Evolutionary conservation across 2,888 invertebrate species (phyloP), one percentile per base, ranked within the genome.

Genomic region (Siphonodentalium dalli): DNA sequence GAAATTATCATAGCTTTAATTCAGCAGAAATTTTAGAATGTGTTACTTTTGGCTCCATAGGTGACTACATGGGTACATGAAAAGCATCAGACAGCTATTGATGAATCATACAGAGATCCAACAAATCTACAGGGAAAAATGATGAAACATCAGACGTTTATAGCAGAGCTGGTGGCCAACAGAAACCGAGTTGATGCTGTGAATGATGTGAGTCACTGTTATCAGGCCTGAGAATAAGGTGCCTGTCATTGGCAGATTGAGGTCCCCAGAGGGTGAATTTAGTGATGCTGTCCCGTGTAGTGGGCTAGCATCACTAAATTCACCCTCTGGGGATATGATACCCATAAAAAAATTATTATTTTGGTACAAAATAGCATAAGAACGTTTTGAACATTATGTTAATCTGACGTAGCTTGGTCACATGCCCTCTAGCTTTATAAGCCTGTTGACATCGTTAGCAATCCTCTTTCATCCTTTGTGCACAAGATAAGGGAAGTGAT

Each of bases 121-220:
- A 92, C 91, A n/a, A 98, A 98, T 82, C 85, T 99, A n/a, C 93
- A 95, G 77, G 91, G 91, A 72, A 97, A 97, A 84, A 91, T 95
- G 26, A 95, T 97, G 80, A 93, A 94, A 79, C 98, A 99, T 75
- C 87, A 90, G 0, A 94, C 95, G 0, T 98, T 98, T 79, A 96
- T 98, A 77, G 91, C 95, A 0, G 98, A 99, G 81, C 84, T 99
- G 26, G 86, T 89, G 8, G 93, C 95, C 20, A 97, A 95, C 81
- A 89, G 92, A 66, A 89, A 89, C 2, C 86, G 95, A 34, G 89
- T 96, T 0, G 90, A 90, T 55, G 88, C 89, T 33, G 91, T 96
- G 0, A 88, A 90, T 20, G 87, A 86, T 59, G 91, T 74, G 43
- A 28, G 52, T 29, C 6, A 13, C 15, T 27, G 11, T 18, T 26